Evolutionary conservation across 2,888 invertebrate genomes (phyloP).

Genomic region (Synergus gifuensis): DNA sequence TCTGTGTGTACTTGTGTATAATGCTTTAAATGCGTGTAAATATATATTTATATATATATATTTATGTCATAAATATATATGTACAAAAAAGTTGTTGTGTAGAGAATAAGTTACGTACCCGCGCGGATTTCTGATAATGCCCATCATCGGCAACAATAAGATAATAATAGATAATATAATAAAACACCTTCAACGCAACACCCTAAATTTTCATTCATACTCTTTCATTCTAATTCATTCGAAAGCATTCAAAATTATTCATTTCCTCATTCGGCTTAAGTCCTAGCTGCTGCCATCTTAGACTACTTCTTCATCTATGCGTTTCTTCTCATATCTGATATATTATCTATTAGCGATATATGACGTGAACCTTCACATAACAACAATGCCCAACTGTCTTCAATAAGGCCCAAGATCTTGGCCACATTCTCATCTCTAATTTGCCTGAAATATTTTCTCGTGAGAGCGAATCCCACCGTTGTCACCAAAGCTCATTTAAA

Average conservation of each 20-base stretch:
- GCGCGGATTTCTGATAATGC: slow-evolving; percentile 74
- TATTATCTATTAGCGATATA: slow-evolving; percentile 71
- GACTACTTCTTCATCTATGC: slow-evolving; percentile 42
- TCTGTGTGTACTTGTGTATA: slow-evolving; percentile 34
- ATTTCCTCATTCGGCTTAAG: slow-evolving; percentile 19
- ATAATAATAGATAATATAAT: slow-evolving; percentile 76
- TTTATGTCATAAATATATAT: slow-evolving; percentile 57
- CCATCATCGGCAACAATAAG: slow-evolving; percentile 76
- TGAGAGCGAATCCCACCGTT: slow-evolving; percentile 30
- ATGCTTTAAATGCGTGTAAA: slow-evolving; percentile 47
- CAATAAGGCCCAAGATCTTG: slow-evolving; percentile 75
- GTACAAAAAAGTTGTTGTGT: slow-evolving; percentile 65
- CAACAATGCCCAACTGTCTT: slow-evolving; percentile 77
- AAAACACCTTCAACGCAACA: slow-evolving; percentile 67
- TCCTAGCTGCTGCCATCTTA: slow-evolving; percentile 42
- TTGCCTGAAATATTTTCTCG: slow-evolving; percentile 41
- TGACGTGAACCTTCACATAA: slow-evolving; percentile 73
- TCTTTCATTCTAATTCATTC: slow-evolving; percentile 40
- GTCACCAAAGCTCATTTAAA: background rate
- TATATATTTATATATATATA: slow-evolving; percentile 48
- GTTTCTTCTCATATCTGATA: slow-evolving; percentile 62
- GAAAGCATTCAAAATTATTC: slow-evolving; percentile 44
- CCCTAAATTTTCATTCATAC: slow-evolving; percentile 33
- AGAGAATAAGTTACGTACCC: slow-evolving; percentile 73
- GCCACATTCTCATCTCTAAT: slow-evolving; percentile 46